These are phyloP conservation scores for Onchidella celtica DNA, from an alignment of 2,888 invertebrate species.

Conservation along the genomic window DNA sequence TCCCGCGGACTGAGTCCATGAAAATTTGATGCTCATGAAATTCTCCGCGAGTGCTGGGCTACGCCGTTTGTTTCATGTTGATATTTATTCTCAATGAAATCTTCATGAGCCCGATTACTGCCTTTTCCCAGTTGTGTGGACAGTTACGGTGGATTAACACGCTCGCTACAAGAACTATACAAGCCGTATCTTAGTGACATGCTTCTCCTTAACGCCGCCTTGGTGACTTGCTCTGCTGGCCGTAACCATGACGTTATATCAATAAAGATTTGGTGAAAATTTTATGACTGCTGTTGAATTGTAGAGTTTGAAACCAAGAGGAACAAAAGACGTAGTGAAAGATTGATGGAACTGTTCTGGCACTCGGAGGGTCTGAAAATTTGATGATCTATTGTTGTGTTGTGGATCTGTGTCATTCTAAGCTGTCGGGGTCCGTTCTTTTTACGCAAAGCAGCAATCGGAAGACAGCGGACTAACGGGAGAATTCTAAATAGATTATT, in stretches of 20 bases:
- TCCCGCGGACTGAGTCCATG: constrained; percentile 28
- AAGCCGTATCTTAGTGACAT: too few relatives aligned
- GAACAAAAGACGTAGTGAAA: too few relatives aligned
- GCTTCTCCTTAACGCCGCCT: too few relatives aligned
- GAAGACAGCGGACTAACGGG: too few relatives aligned
- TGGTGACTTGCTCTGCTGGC: too few relatives aligned
- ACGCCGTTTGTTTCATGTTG: constrained; percentile 13
- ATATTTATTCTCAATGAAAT: constrained; percentile 49
- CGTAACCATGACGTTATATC: not conserved
- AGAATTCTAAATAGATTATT: too few relatives aligned
- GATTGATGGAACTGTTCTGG: too few relatives aligned
- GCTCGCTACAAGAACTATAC: not conserved
- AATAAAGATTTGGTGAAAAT: not conserved
- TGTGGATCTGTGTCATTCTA: too few relatives aligned
- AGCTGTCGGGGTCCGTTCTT: too few relatives aligned
- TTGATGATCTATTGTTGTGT: too few relatives aligned
- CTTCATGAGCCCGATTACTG: constrained; percentile 42
- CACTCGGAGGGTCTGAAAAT: too few relatives aligned
- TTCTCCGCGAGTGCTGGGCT: not conserved
- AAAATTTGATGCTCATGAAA: constrained; percentile 51
- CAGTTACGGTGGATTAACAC: constrained; percentile 22
- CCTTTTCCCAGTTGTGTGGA: constrained; percentile 4
- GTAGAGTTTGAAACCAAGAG: not conserved
- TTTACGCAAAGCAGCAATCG: too few relatives aligned
- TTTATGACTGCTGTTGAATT: not conserved